Evolutionary conservation across 2,797 vertebrate genomes (phyloP).

Genomic region (Cuniculus paca): DNA sequence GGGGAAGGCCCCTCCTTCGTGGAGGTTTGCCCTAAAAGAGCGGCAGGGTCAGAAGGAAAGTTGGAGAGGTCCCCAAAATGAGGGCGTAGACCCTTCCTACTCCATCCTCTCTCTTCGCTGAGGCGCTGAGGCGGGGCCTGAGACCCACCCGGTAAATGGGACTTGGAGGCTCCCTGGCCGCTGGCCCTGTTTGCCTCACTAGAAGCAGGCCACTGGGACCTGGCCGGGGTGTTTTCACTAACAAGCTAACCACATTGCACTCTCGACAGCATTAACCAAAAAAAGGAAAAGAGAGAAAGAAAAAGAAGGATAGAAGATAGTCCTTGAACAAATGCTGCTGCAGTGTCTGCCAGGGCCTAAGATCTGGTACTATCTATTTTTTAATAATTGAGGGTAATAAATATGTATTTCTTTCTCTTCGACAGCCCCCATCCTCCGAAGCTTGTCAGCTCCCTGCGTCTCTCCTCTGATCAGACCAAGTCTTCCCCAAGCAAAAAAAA

Average conservation of each 20-base stretch:
- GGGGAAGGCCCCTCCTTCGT: not conserved
- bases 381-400: constrained; percentile 93
- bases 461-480: constrained; percentile 91
- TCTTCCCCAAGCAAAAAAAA: constrained; percentile 83
- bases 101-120: not conserved
- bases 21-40: constrained; percentile 18
- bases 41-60: not conserved
- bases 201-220: constrained; percentile 58
- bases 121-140: not conserved
- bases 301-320: constrained; percentile 83
- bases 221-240: constrained; percentile 83
- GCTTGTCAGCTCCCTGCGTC: constrained; percentile 91
- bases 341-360: constrained; percentile 88
- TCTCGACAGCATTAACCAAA: constrained; percentile 86
- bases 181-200: not conserved
- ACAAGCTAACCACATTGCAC: constrained; percentile 84
- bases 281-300: constrained; percentile 72
- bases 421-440: constrained; percentile 83
- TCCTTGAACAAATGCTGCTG: constrained; percentile 85
- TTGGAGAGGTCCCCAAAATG: not conserved
- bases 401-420: constrained; percentile 92
- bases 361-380: constrained; percentile 90
- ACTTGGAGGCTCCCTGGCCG: not conserved
- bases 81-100: not conserved
- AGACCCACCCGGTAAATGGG: not conserved